These are phyloP conservation scores for Quadroppia sp. DNA, from an alignment of 2,888 invertebrate species.

Conservation along the genomic window DNA sequence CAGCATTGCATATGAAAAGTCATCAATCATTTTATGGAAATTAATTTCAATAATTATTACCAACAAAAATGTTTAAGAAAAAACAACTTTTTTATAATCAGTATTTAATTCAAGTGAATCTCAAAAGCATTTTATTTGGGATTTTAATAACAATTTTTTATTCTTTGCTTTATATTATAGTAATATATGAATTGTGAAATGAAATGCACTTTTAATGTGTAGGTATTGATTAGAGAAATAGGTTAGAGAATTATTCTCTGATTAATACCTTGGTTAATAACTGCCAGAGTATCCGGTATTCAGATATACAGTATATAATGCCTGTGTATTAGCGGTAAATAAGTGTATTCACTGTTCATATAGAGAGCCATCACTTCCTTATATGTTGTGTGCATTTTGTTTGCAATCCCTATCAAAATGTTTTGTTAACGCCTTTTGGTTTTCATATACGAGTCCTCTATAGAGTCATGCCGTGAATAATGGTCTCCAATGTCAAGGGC, in stretches of 20 bases:
- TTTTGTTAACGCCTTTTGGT: constrained; percentile 18
- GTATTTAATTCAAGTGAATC: neutral
- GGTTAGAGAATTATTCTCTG: neutral
- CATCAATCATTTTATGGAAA: neutral
- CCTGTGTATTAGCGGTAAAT: neutral
- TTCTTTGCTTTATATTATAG: no score
- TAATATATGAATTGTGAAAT: no score
- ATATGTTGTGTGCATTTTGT: no score
- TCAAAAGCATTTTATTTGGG: neutral
- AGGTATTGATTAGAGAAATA: no score
- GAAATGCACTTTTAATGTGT: no score
- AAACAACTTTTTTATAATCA: neutral
- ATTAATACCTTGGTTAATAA: neutral
- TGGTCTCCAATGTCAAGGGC: neutral
- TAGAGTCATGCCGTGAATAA: constrained; percentile 23
- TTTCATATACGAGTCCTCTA: neutral
- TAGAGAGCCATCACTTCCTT: neutral
- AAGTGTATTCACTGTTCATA: neutral
- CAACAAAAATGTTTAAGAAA: neutral
- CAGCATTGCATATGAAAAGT: neutral
- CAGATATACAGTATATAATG: no score
- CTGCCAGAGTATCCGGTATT: constrained; percentile 6
- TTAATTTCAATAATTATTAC: neutral
- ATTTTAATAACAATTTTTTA: no score
- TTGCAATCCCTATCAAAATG: neutral